Evolutionary conservation across 53 echinoderm and acorn worm genomes (phyloP).

Genomic region (Zoroaster sp.): DNA sequence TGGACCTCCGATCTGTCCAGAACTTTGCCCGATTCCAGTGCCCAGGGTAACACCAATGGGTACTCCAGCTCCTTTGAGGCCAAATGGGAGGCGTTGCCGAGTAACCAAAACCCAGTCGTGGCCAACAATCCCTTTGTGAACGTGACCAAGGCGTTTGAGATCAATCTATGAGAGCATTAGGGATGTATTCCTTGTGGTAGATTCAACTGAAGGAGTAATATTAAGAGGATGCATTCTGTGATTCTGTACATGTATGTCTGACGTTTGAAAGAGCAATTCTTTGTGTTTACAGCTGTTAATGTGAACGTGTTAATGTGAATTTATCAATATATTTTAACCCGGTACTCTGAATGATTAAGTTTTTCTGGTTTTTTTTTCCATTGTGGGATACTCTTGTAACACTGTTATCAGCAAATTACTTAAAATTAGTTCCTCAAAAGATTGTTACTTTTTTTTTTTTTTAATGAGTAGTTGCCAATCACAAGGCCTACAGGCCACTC

Average conservation of each 20-base stretch:
- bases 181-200: conserved; percentile 9
- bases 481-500: no score
- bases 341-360: neutral
- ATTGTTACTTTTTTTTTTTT: no score
- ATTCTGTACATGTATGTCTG: neutral
- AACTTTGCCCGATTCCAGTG: conserved; percentile 70
- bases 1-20: conserved; percentile 91
- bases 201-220: neutral
- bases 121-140: conserved; percentile 79
- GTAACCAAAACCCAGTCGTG: conserved; percentile 27
- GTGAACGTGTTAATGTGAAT: neutral
- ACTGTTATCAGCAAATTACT: no score
- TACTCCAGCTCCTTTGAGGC: conserved; percentile 66
- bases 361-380: neutral
- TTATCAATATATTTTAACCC: neutral
- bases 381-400: neutral
- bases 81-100: conserved; percentile 64
- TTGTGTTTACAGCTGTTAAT: neutral
- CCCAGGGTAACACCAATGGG: conserved; percentile 38
- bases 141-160: conserved; percentile 94
- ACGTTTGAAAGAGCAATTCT: neutral
- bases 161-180: conserved; percentile 77
- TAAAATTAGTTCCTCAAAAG: no score
- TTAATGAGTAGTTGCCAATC: no score
- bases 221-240: neutral